Evolutionary conservation across 2,113 vertebrate species (phyloP).

Genomic region (Ailuropoda melanoleuca): DNA sequence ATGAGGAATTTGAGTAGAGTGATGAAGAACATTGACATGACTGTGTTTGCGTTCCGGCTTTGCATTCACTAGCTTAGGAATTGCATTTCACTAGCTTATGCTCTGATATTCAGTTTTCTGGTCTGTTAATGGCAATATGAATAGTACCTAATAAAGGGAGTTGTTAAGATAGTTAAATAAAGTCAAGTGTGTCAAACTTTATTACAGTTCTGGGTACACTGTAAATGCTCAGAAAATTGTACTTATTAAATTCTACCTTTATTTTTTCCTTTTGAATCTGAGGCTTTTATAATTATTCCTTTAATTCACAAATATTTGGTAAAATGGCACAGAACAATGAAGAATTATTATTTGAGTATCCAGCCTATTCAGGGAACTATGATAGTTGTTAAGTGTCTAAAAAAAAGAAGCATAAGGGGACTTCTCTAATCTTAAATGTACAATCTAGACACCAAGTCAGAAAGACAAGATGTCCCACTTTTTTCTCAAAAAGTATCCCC

Average conservation of each 20-base stretch:
- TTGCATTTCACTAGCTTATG: not conserved
- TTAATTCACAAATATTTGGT: not conserved
- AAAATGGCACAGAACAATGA: not conserved
- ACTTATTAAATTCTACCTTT: not conserved
- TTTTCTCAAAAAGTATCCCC: not conserved
- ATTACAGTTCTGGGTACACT: not conserved
- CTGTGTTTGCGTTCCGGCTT: not conserved
- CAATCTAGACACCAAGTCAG: not conserved
- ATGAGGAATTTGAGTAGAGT: not conserved
- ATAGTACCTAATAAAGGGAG: not conserved
- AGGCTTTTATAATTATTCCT: not conserved
- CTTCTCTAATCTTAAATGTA: not conserved
- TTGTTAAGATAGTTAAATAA: not conserved
- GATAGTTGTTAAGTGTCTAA: not conserved
- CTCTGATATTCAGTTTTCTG: not conserved
- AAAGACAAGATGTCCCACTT: not conserved
- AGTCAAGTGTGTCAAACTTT: not conserved
- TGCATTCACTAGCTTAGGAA: not conserved
- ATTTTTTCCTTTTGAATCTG: not conserved
- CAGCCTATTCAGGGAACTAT: not conserved
- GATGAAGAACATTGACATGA: fast-evolving
- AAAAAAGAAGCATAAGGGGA: not conserved
- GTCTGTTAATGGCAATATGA: not conserved
- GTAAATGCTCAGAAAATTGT: not conserved
- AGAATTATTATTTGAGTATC: not conserved